A percentile compares a stretch with the other conserved stretches of the same genome.
Evolutionary conservation across 1,140 invertebrate species (phyloP).

Genomic region (Drosophila bocqueti): DNA sequence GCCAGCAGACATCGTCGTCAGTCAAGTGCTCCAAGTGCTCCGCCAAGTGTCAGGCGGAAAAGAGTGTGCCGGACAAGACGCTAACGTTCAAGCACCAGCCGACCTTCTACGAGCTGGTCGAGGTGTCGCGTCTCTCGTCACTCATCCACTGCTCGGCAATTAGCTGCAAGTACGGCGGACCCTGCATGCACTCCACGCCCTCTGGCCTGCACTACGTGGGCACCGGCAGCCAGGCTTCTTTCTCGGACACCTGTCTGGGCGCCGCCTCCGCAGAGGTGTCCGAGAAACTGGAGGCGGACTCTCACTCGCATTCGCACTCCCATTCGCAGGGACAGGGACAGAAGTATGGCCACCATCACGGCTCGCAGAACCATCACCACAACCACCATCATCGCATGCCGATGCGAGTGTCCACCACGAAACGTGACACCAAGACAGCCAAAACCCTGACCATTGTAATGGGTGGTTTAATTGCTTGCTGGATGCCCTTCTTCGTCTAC

Average conservation of each 20-base stretch:
- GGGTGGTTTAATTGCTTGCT: constrained; percentile 95
- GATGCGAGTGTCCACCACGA: constrained; percentile 88
- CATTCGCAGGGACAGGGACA: constrained; percentile 7
- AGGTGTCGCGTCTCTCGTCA: constrained; percentile 77
- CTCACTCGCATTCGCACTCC: constrained; percentile 31
- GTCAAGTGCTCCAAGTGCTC: constrained; percentile 53
- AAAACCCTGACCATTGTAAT: constrained; percentile 96
- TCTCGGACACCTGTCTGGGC: constrained; percentile 67
- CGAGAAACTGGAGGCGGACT: constrained; percentile 23
- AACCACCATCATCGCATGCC: constrained; percentile 73
- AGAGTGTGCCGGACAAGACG: constrained; percentile 50
- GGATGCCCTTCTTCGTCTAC: constrained; percentile 95
- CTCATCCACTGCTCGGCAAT: constrained; percentile 72
- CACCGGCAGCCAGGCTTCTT: constrained; percentile 59
- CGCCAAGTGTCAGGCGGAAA: constrained; percentile 55
- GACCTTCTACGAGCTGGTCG: constrained; percentile 79
- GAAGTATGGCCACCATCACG: constrained; percentile 31
- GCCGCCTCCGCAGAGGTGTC: constrained; percentile 12
- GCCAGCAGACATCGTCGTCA: constrained; percentile 23
- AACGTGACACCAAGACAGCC: constrained; percentile 93
- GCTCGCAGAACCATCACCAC: constrained; percentile 44
- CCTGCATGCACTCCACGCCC: constrained; percentile 57
- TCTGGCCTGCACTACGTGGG: constrained; percentile 64
- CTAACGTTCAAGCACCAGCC: constrained; percentile 71
- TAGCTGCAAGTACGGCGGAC: constrained; percentile 69